Evolutionary conservation across 2,113 vertebrate genomes (phyloP).

Genomic region (Podarcis cretensis): DNA sequence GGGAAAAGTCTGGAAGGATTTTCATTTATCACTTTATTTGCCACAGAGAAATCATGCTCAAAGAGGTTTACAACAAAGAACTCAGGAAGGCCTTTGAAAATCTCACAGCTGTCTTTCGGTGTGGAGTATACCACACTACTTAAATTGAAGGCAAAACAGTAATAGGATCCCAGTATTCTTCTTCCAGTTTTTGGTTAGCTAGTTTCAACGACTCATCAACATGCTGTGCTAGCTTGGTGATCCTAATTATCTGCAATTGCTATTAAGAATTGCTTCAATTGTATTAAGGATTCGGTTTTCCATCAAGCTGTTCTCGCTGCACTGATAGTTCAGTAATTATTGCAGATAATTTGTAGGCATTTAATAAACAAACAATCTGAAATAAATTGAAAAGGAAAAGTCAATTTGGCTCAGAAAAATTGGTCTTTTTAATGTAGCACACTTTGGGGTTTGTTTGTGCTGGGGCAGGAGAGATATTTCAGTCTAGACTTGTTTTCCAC

Average conservation of each 20-base stretch:
- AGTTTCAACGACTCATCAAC: slow-evolving; percentile 51
- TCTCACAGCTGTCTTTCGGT: too few relatives aligned
- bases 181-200: slow-evolving; percentile 30
- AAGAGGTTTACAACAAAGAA: too few relatives aligned
- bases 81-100: too few relatives aligned
- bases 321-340: slow-evolving; percentile 55
- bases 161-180: slow-evolving; percentile 21
- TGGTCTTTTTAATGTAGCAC: background rate
- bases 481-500: background rate
- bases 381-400: slow-evolving; percentile 10
- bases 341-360: slow-evolving; percentile 48
- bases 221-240: slow-evolving; percentile 27
- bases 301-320: slow-evolving; percentile 37
- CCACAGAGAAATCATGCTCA: too few relatives aligned
- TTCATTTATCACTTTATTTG: background rate
- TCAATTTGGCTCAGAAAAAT: background rate
- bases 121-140: background rate
- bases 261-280: slow-evolving; percentile 47
- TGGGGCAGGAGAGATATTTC: background rate
- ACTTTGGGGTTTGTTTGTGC: background rate
- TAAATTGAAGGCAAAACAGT: background rate
- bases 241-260: slow-evolving; percentile 48
- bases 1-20: background rate
- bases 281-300: slow-evolving; percentile 55
- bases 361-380: slow-evolving; percentile 44